Conservation (phyloP, 2,113 vertebrate genomes). For the Tragelaphus scriptus region DNA sequence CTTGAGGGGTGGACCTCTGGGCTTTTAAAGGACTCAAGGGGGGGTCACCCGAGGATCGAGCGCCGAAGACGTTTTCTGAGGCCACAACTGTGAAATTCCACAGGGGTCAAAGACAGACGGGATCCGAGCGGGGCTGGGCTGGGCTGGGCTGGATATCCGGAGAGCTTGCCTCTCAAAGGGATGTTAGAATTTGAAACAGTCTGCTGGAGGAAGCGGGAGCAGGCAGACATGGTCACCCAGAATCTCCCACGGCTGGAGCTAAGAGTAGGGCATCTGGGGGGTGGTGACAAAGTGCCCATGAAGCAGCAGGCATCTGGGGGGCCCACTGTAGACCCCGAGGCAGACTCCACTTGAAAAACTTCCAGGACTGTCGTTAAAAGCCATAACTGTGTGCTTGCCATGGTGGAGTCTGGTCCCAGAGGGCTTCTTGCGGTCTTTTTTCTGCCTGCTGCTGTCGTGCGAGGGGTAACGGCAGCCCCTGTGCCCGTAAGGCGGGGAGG, state of each 20-base stretch:
- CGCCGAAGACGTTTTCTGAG: background rate
- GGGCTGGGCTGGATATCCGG: slow-evolving; percentile 26
- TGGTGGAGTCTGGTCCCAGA: background rate
- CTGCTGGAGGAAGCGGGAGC: background rate
- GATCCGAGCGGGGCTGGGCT: background rate
- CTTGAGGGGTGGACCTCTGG: background rate
- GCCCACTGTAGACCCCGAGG: background rate
- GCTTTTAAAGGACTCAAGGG: background rate
- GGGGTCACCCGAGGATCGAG: background rate
- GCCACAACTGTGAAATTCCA: slow-evolving; percentile 43
- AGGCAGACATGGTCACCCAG: background rate
- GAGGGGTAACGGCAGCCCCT: slow-evolving; percentile 16
- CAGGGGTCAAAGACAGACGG: slow-evolving; percentile 5
- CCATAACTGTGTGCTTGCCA: background rate
- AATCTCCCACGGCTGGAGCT: background rate
- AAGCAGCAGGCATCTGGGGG: background rate
- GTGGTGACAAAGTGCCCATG: background rate
- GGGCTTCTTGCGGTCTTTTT: background rate
- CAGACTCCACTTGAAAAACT: background rate
- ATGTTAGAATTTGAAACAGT: slow-evolving; percentile 1
- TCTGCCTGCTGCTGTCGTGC: background rate
- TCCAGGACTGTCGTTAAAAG: background rate
- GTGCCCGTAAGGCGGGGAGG: slow-evolving; percentile 52
- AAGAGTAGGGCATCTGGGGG: background rate
- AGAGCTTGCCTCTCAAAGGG: background rate